These are phyloP conservation scores for Malacoraja senta DNA, from an alignment of 2,797 vertebrate genomes.

Conservation along the genomic window DNA sequence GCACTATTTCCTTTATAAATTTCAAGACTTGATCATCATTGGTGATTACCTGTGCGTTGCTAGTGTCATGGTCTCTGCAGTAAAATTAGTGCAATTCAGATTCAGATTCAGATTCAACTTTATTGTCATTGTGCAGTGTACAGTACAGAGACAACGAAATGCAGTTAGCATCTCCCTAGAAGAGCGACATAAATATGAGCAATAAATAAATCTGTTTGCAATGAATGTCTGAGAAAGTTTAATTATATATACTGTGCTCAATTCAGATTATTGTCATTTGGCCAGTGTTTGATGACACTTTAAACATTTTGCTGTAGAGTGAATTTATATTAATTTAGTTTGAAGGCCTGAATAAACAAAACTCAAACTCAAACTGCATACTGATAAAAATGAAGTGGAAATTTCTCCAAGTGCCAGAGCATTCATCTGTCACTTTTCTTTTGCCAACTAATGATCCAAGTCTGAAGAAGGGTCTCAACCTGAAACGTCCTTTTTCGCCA, in stretches of 20 bases:
- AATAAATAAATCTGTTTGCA: too few relatives aligned
- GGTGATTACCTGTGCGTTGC: not conserved
- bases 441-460: not conserved
- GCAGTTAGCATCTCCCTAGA: too few relatives aligned
- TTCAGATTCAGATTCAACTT: too few relatives aligned
- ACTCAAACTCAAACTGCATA: too few relatives aligned
- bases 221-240: not conserved
- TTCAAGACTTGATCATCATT: not conserved
- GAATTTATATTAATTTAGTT: not conserved
- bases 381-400: too few relatives aligned
- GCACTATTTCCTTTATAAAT: not conserved
- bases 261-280: not conserved
- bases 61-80: not conserved
- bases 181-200: too few relatives aligned
- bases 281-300: not conserved
- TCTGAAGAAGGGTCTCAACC: not conserved
- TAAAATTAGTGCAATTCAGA: not conserved
- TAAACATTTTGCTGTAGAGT: not conserved
- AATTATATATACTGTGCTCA: not conserved
- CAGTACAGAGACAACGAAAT: too few relatives aligned
- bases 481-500: too few relatives aligned
- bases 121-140: too few relatives aligned
- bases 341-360: not conserved
- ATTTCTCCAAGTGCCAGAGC: not conserved
- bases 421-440: not conserved